Base-by-base conservation (phyloP, 2,888 invertebrate genomes). In the Philereme transversata region DNA sequence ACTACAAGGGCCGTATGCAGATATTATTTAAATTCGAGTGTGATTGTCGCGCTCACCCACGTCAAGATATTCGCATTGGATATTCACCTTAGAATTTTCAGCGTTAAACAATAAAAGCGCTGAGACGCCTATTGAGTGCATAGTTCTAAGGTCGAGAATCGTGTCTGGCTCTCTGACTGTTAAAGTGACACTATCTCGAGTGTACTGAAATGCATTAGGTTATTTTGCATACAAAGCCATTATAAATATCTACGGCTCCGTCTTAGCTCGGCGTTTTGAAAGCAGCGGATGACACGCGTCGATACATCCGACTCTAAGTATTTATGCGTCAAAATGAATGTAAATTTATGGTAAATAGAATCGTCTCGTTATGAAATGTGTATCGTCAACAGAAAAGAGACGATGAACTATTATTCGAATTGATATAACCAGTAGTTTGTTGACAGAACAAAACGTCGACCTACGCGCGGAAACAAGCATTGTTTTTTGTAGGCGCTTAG, bases 201-300 rank as follows among this genome's bases (percentile, higher is more conserved):
- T 73, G 74, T 76, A 81, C 77, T 79, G 79, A 82, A 85, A 86
- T 83, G 84, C 83, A 83, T 87, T 84, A 84, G 81, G 75, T 81
- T 78, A 82, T 86, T 91, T 92, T 88, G 90, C 91, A 92, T 92
- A 92, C 91, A 92, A 92, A 92, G 90, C 68, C 82, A 78, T 87
- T 90, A 91, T 90, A 91, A 90, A 91, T 90, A 90, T 90, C 82
- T 83, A 83, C 83, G 82, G 82, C 79, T 83, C 75, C 82, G 82
- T 81, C 80, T 77, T 77, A 79, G 77, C 78, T 77, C 79, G 73
- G 72, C 72, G 79, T 84, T 88, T 88, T 86, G 85, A 88, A 89
- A 88, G 83, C 79, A 73, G 68, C 78, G 83, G 88, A 89, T 86
- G 88, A 88, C 88, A 86, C 86, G 83, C 83, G 82, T 83, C 83